Evolutionary conservation across 2,113 vertebrate genomes (phyloP).

Genomic region (Cygnus buccinator): DNA sequence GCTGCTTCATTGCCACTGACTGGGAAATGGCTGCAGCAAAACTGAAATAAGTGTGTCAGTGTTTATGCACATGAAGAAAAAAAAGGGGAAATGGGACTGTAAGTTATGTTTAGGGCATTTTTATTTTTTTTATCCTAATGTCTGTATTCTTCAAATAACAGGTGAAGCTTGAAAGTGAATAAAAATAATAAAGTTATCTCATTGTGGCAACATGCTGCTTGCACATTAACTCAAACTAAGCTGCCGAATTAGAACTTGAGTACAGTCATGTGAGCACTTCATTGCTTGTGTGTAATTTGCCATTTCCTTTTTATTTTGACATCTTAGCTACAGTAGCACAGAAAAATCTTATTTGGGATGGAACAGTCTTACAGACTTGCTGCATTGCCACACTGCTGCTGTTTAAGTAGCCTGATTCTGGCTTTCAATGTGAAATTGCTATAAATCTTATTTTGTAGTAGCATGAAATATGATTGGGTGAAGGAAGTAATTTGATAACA

Average conservation of each 20-base stretch:
- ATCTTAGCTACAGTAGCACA: background rate
- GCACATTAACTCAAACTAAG: background rate
- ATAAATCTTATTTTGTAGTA: constrained; percentile 65
- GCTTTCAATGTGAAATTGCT: constrained; percentile 66
- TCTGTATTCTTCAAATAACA: background rate
- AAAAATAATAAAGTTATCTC: background rate
- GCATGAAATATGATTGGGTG: constrained; percentile 73
- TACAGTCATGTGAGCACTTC: background rate
- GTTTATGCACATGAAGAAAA: constrained; percentile 16
- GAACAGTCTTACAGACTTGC: background rate
- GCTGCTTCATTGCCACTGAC: background rate
- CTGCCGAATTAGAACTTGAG: background rate
- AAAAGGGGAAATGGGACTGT: background rate
- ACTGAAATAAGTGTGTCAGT: constrained; percentile 5
- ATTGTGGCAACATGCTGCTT: background rate
- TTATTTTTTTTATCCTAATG: constrained; percentile 2
- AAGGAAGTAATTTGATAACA: constrained; percentile 60
- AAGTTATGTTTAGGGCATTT: background rate
- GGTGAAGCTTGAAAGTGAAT: background rate
- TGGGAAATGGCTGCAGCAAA: background rate
- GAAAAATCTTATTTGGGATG: constrained; percentile 11
- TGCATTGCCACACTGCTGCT: constrained; percentile 25
- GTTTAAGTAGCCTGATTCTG: constrained; percentile 52
- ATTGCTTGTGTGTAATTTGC: background rate
- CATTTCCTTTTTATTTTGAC: constrained; percentile 56